Base-by-base conservation (phyloP, 2,888 invertebrate species). In the Heliconius ismenius region DNA sequence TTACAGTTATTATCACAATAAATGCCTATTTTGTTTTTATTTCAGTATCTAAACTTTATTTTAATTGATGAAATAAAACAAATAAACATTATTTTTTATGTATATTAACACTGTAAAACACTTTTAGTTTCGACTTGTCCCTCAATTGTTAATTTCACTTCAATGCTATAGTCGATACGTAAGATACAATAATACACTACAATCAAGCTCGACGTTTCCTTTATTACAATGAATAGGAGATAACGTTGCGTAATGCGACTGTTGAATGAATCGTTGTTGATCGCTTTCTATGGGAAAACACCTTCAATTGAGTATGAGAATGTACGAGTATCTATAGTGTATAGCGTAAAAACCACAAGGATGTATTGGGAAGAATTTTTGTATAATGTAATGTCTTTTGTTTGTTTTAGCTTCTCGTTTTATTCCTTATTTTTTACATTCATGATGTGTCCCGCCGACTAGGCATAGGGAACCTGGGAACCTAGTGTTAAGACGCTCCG, bases 201-300 rank as follows among this genome's bases (percentile, higher is more conserved):
- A 67, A 70, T 54, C 32, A 69, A 32, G 21, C 49, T 24, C 70
- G 24, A 11, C 32, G 58, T 58, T 70, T 58, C 32, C 58, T 69
- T 54, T 58, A 70, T 70, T 58, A 70, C 70, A 58, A 70, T 70
- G 70, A 58, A 70, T 70, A 43, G 32, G 15, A 58, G 54, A 58
- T 58, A 70, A 70, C 70, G 58, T 70, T 70, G 36, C 13, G 70
- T 58, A 58, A 70, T 70, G 18, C 49, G 49, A 49, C 13, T 54
- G 9, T 24, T 58, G 70, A 70, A 70, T 70, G 54, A 32, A 58
- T 24, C 21, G 24, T 58, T 32, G 32, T 54, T 70, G n/a, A 58
- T 58, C 13, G 32, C 15, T 70, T 58, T 70, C 58, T 58, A 58
- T 70, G 70, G 70, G 70, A 70, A 70, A 69, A 70, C 15, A 54